Base-by-base conservation (phyloP, 2,888 invertebrate species). In the Formica aserva region DNA sequence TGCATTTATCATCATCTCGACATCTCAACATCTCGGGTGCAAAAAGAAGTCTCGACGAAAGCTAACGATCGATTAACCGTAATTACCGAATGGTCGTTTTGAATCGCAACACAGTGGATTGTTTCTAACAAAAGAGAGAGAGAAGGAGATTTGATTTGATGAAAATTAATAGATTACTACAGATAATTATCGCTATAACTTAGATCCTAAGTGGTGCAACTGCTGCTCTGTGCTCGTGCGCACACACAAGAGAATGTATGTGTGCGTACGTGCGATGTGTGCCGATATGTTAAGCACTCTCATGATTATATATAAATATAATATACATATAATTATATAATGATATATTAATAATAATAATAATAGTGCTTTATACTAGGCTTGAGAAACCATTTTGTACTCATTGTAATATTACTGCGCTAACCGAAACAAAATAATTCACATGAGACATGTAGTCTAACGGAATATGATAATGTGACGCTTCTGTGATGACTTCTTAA, bases 401-500 rank as follows among this genome's bases (percentile, higher is more conserved):
- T 93, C 89, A 93, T 93, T 93, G 92, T 94, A 94, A 93, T 92
- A 92, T 91, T 93, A 93, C 88, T 92, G 92, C 93, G 93, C 93
- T 94, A 92, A 94, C 85, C 83, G 86, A 89, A 71, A 91, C 90
- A 88, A 90, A 90, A 72, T 76, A 89, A 91, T 88, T 89, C 90
- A 91, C 88, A 88, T 45, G 60, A 91, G 82, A 90, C 91, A 93
- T 92, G 91, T 94, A 94, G 92, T 94, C 91, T 93, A 94, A 92
- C 91, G 91, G 91, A 92, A 92, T 92, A 93, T 89, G 92, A 92
- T 92, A 93, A 93, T 91, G 92, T 92, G 92, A 94, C 93, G 94
- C 94, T 94, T 94, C 94, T 94, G 94, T 94, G 94, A 94, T 94
- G 94, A 94, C 89, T 92, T 52, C n/a, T 80, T 93, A 93, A 93